Evolutionary conservation across 2,888 invertebrate genomes (phyloP).

Genomic region (Meteorus colon): DNA sequence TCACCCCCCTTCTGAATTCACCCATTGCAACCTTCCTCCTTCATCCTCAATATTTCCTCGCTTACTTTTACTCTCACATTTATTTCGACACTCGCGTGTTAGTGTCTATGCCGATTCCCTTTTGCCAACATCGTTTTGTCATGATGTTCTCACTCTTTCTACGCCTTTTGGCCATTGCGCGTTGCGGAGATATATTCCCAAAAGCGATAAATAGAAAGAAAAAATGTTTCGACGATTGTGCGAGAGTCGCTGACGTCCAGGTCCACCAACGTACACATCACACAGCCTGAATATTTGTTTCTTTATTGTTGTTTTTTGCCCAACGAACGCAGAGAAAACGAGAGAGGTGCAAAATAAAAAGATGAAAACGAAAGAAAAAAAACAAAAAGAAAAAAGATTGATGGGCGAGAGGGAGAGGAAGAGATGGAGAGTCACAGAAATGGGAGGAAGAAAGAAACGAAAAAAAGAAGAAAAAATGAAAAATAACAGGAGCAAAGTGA

Average conservation of each 20-base stretch:
- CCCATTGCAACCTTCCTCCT: not conserved
- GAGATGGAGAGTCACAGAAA: not conserved
- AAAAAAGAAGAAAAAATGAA: constrained; percentile 7
- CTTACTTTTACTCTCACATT: not conserved
- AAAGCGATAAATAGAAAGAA: constrained; percentile 37
- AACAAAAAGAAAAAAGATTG: not conserved
- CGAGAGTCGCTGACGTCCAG: constrained; percentile 10
- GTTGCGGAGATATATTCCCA: constrained; percentile 33
- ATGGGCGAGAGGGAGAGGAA: not conserved
- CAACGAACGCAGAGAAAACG: constrained; percentile 37
- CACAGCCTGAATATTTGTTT: constrained; percentile 42
- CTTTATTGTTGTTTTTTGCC: constrained; percentile 44
- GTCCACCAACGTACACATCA: constrained; percentile 5
- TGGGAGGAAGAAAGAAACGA: not conserved
- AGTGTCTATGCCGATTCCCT: constrained; percentile 13
- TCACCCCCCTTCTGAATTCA: constrained; percentile 9
- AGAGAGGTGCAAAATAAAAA: constrained; percentile 8
- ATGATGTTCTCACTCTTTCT: constrained; percentile 20
- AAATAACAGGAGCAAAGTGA: constrained; percentile 37
- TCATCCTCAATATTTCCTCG: constrained; percentile 23
- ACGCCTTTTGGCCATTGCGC: constrained; percentile 16
- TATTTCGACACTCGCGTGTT: not conserved
- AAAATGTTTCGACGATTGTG: constrained; percentile 56
- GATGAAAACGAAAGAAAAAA: constrained; percentile 13
- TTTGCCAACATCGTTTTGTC: constrained; percentile 21